Percentiles rank a stretch among this genome's conserved stretches.
These are phyloP conservation scores for Dynastes tityus DNA, from an alignment of 2,888 invertebrate genomes.

Conservation along the genomic window DNA sequence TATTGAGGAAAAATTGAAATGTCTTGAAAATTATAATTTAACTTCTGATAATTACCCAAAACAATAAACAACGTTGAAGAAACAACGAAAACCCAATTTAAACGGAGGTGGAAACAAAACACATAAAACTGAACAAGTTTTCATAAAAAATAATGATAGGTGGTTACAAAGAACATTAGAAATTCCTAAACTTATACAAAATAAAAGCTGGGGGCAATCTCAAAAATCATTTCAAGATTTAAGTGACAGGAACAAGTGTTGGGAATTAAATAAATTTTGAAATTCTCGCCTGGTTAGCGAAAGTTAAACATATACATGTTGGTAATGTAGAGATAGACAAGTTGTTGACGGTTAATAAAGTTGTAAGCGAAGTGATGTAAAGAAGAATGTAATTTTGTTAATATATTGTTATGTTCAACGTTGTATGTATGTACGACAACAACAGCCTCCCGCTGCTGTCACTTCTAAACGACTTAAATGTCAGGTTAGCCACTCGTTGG, in stretches of 20 bases:
- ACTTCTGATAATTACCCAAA: conserved; percentile 6
- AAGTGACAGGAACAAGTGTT: not conserved
- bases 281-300: too few species aligned
- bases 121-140: conserved; percentile 14
- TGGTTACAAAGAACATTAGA: conserved; percentile 12
- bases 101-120: conserved; percentile 9
- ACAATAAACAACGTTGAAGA: conserved; percentile 1
- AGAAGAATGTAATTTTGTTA: too few species aligned
- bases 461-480: too few species aligned
- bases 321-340: too few species aligned
- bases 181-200: conserved; percentile 4
- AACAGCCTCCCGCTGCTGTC: too few species aligned
- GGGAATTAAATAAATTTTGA: too few species aligned
- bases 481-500: too few species aligned
- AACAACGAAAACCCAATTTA: conserved; percentile 14
- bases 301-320: too few species aligned
- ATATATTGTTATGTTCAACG: too few species aligned
- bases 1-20: not conserved
- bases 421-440: too few species aligned
- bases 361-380: too few species aligned
- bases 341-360: too few species aligned
- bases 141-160: conserved; percentile 14
- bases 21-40: conserved; percentile 12
- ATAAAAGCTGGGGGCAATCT: conserved; percentile 10
- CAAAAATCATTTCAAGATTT: not conserved